phyloP scores from a whole-genome alignment of 2,797 vertebrate genomes.

The Heteromormyrus szaboi region DNA sequence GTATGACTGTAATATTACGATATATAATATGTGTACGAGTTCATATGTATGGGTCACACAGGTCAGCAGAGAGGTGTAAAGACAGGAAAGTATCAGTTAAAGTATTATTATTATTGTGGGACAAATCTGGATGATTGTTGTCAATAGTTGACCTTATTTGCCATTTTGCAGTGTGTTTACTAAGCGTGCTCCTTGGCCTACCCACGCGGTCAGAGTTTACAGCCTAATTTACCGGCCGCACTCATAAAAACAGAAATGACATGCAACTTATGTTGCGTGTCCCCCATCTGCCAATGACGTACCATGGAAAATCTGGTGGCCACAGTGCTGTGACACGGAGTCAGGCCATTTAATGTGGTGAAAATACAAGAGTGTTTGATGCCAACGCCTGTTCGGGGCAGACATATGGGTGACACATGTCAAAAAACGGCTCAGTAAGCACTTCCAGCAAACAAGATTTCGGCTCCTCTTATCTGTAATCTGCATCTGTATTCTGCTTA shows the following conservation, averaged over 20 bases:
- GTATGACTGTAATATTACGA: background rate
- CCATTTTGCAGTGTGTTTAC: background rate
- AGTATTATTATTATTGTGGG: background rate
- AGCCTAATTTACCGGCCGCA: background rate
- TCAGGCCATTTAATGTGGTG: background rate
- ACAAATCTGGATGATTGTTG: background rate
- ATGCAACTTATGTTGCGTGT: background rate
- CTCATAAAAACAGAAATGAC: background rate
- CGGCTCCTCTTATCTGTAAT: background rate
- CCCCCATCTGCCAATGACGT: background rate
- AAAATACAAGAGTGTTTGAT: background rate
- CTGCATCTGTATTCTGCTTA: background rate
- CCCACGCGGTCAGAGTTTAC: background rate
- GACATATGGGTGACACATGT: background rate
- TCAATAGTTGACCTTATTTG: background rate
- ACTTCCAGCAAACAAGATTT: background rate
- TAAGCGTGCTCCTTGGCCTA: background rate
- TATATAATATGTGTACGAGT: background rate
- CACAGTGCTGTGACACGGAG: background rate
- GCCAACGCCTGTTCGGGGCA: background rate
- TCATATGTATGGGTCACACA: background rate
- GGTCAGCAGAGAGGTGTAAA: background rate
- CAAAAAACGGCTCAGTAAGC: background rate
- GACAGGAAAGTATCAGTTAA: too few relatives aligned
- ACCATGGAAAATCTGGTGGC: slow-evolving; percentile 6